phyloP scores from a whole-genome alignment of 2,888 invertebrate species.

The Dexiosoma caninum region DNA sequence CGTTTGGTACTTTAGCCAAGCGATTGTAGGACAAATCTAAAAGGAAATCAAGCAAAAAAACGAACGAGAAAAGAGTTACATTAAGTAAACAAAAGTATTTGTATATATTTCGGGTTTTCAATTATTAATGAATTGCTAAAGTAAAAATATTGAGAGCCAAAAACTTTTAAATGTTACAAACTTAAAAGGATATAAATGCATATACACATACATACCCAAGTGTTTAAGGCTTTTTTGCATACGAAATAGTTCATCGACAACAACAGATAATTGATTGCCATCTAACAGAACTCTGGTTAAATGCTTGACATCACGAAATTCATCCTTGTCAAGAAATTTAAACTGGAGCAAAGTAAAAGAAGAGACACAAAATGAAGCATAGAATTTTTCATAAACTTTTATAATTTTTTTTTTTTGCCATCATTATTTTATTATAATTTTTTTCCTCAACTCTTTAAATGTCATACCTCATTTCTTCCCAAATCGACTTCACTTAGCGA shows the following conservation, averaged over 20 bases:
- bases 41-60: constrained; percentile 14
- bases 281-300: constrained; percentile 83
- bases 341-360: constrained; percentile 76
- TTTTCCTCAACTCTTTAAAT: constrained; percentile 17
- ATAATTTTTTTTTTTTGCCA: not conserved
- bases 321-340: constrained; percentile 85
- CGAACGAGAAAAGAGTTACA: not conserved
- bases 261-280: constrained; percentile 87
- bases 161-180: not conserved
- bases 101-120: not conserved
- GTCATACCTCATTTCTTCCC: constrained; percentile 82
- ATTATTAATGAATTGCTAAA: not conserved
- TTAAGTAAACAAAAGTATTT: constrained; percentile 2
- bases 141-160: not conserved
- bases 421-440: not conserved
- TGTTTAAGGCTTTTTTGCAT: constrained; percentile 76
- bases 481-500: constrained; percentile 86
- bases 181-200: not conserved
- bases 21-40: constrained; percentile 84
- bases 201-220: constrained; percentile 72
- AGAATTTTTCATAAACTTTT: not conserved
- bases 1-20: constrained; percentile 85
- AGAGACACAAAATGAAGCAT: constrained; percentile 54
- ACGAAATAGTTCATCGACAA: constrained; percentile 84
- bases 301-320: constrained; percentile 84